Base-by-base conservation (phyloP, 2,113 vertebrate genomes). In the Cyanoderma ruficeps region DNA sequence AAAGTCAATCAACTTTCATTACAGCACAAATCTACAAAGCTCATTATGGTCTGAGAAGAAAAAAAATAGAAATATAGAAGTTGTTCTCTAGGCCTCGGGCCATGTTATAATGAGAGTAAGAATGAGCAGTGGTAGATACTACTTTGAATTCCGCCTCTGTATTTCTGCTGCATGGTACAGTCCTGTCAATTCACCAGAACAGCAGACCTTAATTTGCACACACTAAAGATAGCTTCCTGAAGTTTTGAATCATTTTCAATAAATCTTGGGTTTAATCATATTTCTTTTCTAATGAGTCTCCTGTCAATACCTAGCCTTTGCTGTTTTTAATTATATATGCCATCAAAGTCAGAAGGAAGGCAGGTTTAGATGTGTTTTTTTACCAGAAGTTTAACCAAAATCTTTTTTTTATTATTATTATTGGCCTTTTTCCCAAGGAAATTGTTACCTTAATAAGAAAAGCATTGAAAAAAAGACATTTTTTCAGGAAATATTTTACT, bases 51-150 rank as follows among this genome's bases (percentile, higher is more conserved):
- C 78, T 71, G 41, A 28, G 28, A 69, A 86, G 7, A 5, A 35
- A 31, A 44, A 76, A 84, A 75, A 23, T 52, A 57, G 28, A 50
- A 33, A 91, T 91, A 94, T 94, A 91, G 79, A 93, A 96, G 88
- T 93, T 90, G 37, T 96, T 57, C 68, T 96, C 67, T 63, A 77
- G 93, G 97, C 98, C 95, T 93, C 72, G 1, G 98, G 97, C 90
- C 97, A 96, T 70, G 19, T 97, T 97, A 96, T 98, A 98, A 98
- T 97, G 97, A 98, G 96, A 57, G 67, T 69, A 77, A 86, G 86
- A 94, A 41, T 13, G 35, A 87, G 59, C 41, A 41, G 22, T 31
- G 13, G 71, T 46, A 90, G 41, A 28, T 69, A 15, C n/a, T 89
- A 83, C 50, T 13, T 56, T 56, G 77, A 80, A 53, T 95, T 89